Conservation (phyloP, 2,888 invertebrate species). For the Caenorhabditis macrosperma region DNA sequence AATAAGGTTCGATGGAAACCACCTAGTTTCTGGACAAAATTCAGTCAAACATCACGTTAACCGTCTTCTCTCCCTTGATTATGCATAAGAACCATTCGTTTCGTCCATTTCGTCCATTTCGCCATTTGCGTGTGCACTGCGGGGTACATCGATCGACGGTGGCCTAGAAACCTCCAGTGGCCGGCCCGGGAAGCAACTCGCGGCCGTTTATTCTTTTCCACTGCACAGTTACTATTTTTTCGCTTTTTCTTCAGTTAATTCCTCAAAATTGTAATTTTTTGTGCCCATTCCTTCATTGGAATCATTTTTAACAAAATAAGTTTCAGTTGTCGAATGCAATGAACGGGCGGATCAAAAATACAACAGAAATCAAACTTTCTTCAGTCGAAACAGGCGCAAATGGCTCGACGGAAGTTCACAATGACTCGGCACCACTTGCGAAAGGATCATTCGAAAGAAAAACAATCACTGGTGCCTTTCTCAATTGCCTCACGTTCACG, state of each 20-base stretch:
- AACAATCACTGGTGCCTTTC: neutral
- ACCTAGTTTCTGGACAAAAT: no score
- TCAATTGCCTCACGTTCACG: neutral
- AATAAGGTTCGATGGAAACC: no score
- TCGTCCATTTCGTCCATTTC: neutral
- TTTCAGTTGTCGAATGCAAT: neutral
- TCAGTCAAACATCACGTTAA: no score
- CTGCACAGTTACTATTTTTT: neutral
- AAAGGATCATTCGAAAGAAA: neutral
- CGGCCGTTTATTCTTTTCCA: no score
- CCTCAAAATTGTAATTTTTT: no score
- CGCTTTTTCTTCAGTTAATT: neutral
- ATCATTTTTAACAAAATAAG: neutral
- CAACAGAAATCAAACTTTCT: no score
- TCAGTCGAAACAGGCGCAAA: neutral
- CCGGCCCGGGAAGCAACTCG: no score
- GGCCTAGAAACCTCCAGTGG: neutral
- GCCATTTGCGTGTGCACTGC: neutral
- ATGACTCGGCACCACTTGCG: no score
- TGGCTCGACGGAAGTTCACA: neutral
- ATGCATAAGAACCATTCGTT: neutral
- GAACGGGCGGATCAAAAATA: neutral
- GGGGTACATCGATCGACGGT: neutral
- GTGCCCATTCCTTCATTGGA: no score
- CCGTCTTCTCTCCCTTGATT: neutral